Evolutionary conservation across 1,140 invertebrate genomes (phyloP).

Genomic region (Akabosia matsudoensis): DNA sequence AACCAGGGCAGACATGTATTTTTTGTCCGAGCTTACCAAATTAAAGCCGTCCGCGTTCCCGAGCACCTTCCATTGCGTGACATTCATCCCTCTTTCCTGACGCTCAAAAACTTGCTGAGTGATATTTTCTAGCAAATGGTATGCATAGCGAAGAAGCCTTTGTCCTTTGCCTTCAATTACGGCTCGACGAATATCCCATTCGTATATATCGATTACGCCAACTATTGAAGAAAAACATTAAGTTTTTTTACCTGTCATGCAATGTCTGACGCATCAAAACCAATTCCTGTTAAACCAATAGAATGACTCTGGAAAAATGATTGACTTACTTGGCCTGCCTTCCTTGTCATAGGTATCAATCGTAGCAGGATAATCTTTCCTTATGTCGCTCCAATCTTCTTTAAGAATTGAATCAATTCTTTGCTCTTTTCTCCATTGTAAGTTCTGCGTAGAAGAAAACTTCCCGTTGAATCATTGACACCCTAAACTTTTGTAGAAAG

Average conservation of each 20-base stretch:
- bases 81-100: background rate
- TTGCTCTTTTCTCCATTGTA: conserved; percentile 2
- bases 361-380: background rate
- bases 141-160: background rate
- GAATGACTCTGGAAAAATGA: background rate
- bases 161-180: background rate
- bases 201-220: conserved; percentile 4
- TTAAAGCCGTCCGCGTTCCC: conserved; percentile 4
- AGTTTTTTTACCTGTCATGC: background rate
- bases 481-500: background rate
- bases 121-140: background rate
- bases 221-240: background rate
- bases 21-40: no score
- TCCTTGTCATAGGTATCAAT: background rate
- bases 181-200: background rate
- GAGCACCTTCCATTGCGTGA: background rate
- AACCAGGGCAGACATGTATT: no score
- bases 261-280: background rate
- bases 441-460: no score
- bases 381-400: conserved; percentile 9
- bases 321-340: background rate
- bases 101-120: conserved; percentile 6
- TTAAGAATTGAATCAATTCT: background rate
- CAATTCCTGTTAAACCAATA: background rate
- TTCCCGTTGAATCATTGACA: no score